A percentile compares a stretch with the other conserved stretches of the same genome.
Evolutionary conservation across 2,113 vertebrate genomes (phyloP).

Genomic region (Colossoma macropomum): DNA sequence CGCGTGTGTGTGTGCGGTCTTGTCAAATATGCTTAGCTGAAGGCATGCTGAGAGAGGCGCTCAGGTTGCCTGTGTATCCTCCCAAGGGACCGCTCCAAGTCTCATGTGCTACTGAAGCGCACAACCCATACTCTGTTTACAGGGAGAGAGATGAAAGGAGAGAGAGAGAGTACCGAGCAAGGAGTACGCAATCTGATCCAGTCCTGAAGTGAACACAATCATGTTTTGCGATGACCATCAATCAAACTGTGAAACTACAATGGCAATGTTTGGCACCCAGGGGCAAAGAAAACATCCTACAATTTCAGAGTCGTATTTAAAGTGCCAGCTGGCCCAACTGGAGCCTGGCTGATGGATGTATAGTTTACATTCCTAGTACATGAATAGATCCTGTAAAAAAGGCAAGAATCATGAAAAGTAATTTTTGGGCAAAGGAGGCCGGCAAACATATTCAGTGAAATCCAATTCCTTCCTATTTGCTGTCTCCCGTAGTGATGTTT

Average conservation of each 20-base stretch:
- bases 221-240: constrained; percentile 19
- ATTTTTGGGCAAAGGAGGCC: constrained; percentile 1
- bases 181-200: neutral
- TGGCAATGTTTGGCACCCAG: neutral
- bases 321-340: neutral
- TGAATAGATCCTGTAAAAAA: constrained; percentile 11
- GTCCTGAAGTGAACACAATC: constrained; percentile 1
- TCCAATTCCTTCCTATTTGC: neutral
- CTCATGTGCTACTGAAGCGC: constrained; percentile 10
- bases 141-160: neutral
- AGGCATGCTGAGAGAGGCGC: neutral
- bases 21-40: constrained; percentile 17
- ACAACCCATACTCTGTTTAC: neutral
- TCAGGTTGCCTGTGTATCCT: neutral
- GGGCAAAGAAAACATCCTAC: constrained; percentile 2
- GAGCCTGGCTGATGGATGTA: constrained; percentile 6
- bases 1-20: neutral
- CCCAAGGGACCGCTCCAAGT: neutral
- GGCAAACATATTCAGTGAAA: neutral
- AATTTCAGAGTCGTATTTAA: constrained; percentile 6
- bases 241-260: constrained; percentile 25
- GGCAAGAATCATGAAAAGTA: neutral
- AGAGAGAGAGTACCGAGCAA: neutral
- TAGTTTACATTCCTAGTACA: neutral
- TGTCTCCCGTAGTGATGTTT: neutral